A percentile compares a stretch with the other conserved stretches of the same genome.
phyloP scores from a whole-genome alignment of 2,888 invertebrate genomes.

The Drosophila bunnanda region DNA sequence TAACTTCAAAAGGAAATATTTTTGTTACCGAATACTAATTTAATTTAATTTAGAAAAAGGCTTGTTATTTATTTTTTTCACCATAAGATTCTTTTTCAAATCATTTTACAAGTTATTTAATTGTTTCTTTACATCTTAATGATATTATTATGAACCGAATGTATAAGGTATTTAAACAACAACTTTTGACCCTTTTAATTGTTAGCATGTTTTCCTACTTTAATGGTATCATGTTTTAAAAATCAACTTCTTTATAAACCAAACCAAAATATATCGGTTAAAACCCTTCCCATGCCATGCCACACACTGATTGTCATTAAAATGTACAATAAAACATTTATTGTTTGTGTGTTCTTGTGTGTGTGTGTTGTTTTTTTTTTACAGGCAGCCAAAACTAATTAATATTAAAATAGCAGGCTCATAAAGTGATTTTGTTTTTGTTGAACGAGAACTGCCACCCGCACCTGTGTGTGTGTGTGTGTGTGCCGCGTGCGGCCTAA shows the following conservation, averaged over 20 bases:
- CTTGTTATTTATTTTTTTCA: background rate
- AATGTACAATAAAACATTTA: slow-evolving; percentile 24
- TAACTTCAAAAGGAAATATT: background rate
- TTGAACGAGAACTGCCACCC: slow-evolving; percentile 9
- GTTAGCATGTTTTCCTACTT: background rate
- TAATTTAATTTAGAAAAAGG: too few species aligned
- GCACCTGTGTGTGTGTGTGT: background rate
- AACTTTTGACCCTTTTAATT: background rate
- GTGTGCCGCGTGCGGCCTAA: slow-evolving; percentile 58
- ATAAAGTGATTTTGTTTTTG: slow-evolving; percentile 43
- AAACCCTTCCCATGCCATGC: background rate
- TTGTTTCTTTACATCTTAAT: background rate
- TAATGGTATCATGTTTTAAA: background rate
- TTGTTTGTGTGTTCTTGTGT: slow-evolving; percentile 6
- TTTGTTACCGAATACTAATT: background rate
- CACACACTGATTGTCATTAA: slow-evolving; percentile 19
- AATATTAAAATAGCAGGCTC: slow-evolving; percentile 70
- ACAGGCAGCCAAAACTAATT: slow-evolving; percentile 66
- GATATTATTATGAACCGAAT: background rate
- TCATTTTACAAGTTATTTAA: background rate
- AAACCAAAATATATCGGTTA: background rate
- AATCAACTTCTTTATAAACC: background rate
- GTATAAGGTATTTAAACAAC: background rate
- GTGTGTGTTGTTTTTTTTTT: slow-evolving; percentile 25
- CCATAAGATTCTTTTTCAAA: background rate